Evolutionary conservation across 2,113 vertebrate species (phyloP), one percentile per base, ranked within the genome.

Genomic region (Prunella himalayana): DNA sequence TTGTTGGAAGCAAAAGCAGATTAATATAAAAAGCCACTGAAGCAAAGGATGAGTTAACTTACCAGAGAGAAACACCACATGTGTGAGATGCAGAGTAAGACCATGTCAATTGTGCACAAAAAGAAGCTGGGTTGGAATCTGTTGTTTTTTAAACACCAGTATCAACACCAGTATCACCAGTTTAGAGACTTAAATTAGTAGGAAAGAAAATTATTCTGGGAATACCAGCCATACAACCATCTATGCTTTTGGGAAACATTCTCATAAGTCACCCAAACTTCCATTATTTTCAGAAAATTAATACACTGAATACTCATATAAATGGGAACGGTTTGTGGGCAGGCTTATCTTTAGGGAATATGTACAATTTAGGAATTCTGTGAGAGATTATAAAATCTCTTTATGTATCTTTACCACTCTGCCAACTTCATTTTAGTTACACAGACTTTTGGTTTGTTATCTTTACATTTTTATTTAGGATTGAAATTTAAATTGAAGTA

Each of bases 401-500:
- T 50, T 41, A 86, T 20, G 2, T 23, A 81, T 64, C 44, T 88
- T 75, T 75, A 84, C 44, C 39, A 70, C 18, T 35, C 72, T 71
- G 69, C 11, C 65, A 81, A 81, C 25, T 84, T 56, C 64, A 75
- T 91, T 94, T 86, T n/a, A 88, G 60, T 69, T 64, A 71, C 42
- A 57, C 27, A 90, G 59, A 57, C 66, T 83, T 88, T 16, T 2
- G 1, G 22, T 90, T 82, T 10, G 6, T 77, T 68, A 86, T 51
- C 37, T 80, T 86, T 71, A 51, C 15, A 90, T 64, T 83, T 88
- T 45, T 51, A 42, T 30, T 35, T 44, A 73, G 16, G 71, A 63
- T 7, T 92, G 72, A 93, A 94, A 86, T 86, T 70, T 82, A 54
- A 73, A 82, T 37, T 90, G 75, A 63, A 83, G 15, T 56, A 86